Evolutionary conservation across 53 echinoderm and acorn worm genomes (phyloP), one percentile per base, ranked within the genome.

Genomic region (Echinarachnius parma): DNA sequence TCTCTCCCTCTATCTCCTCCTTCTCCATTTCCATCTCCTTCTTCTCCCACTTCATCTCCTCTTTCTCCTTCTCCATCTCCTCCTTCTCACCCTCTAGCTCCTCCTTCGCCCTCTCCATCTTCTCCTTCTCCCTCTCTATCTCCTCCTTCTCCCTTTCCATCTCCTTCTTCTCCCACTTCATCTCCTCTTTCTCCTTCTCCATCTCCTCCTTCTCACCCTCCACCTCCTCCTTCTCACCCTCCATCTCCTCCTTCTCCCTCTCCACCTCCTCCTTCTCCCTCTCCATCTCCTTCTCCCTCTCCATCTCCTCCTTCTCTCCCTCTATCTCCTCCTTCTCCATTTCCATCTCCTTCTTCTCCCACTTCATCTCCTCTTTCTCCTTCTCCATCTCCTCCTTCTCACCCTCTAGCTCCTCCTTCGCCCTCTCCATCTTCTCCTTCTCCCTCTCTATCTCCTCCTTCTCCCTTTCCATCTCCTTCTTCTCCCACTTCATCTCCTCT

Each of bases 211-310:
- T 21, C 18, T 34, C 34, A 33, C 7, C 35, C 14, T 61, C 61
- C 61, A 5, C 61, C 61, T 28, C 66, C 26, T 44, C 15, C 52
- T 50, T 20, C 52, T 50, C 52, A 10, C 20, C 19, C 52, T 50
- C 19, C 52, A 14, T 20, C 52, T 48, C 14, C 39, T 23, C 20
- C 8, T 39, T 14, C 25, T 15, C 28, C 29, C 23, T 28, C 16
- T 45, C 9, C 31, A 18, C 16, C 48, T 47, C 7, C 31, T 30
- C 18, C 66, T 47, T 19, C 21, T 48, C 26, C 48, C 4, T 31
- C 48, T 48, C 19, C 48, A 47, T 1, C 16, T 28, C 31, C 18
- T 26, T 15, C 30, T 66, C 4, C 31, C 29, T 3, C 31, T 30
- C 1, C 31, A 23, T 8, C 66, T n/a, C 10, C 48, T 28, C 2